A percentile compares a stretch with the other conserved stretches of the same genome.
phyloP scores from a whole-genome alignment of 2,113 vertebrate genomes.

The Ovis aries region DNA sequence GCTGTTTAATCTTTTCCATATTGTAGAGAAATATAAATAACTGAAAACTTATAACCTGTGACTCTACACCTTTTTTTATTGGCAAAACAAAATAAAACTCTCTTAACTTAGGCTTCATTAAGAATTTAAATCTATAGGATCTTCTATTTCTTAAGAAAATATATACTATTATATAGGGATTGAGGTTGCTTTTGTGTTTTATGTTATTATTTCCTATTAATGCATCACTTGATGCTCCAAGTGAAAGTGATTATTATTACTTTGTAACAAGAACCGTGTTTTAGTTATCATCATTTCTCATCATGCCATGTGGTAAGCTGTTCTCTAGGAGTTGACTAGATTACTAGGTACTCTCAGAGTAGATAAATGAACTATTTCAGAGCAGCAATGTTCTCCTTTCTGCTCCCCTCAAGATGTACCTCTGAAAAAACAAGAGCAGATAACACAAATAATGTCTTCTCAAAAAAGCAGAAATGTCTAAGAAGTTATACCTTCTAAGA shows the following conservation, averaged over 20 bases:
- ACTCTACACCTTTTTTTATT: background rate
- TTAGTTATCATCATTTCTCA: background rate
- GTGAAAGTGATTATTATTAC: background rate
- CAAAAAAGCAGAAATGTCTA: background rate
- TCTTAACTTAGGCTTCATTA: background rate
- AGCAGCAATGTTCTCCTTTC: background rate
- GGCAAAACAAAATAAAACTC: background rate
- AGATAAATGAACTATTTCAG: background rate
- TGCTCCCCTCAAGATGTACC: background rate
- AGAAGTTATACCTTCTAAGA: background rate
- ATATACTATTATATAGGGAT: background rate
- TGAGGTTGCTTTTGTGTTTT: background rate
- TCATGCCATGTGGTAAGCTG: background rate
- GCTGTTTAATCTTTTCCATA: background rate
- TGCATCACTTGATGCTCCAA: background rate
- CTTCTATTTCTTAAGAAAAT: conserved; percentile 5
- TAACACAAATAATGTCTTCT: background rate
- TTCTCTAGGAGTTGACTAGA: background rate
- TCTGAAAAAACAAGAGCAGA: background rate
- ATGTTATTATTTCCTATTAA: background rate
- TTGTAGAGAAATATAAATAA: background rate
- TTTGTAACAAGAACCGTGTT: background rate
- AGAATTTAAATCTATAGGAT: background rate
- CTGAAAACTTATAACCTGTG: background rate
- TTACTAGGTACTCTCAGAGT: background rate